Conservation (phyloP, 2,113 vertebrate species). For the Anarhynchus alexandrinus region DNA sequence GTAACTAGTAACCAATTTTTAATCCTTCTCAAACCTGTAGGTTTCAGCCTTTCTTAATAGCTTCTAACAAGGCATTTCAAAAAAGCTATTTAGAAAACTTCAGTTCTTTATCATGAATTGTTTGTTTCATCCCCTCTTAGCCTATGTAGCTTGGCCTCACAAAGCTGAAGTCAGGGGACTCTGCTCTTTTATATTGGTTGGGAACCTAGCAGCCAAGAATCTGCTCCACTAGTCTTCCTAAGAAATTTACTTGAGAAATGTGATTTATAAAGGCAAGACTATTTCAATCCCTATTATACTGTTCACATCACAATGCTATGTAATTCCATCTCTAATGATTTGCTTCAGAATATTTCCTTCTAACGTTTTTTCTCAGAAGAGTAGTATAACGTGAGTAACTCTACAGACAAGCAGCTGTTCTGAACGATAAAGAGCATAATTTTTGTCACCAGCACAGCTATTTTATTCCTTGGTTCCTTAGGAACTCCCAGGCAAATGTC, state of each 20-base stretch:
- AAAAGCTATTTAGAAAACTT: neutral
- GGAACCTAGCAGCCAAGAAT: neutral
- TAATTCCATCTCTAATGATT: neutral
- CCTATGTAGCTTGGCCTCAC: neutral
- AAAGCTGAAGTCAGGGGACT: neutral
- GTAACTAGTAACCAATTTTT: neutral
- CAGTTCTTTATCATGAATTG: neutral
- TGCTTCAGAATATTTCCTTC: neutral
- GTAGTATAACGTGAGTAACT: neutral
- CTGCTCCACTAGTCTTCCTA: neutral
- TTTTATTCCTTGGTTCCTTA: neutral
- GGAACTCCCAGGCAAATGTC: neutral
- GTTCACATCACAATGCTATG: neutral
- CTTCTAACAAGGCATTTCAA: neutral
- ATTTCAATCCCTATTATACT: neutral
- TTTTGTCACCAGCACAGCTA: neutral
- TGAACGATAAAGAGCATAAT: neutral
- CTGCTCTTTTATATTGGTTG: neutral
- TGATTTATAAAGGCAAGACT: neutral
- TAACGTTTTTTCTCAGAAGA: neutral
- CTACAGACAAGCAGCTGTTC: neutral
- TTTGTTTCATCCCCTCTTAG: neutral
- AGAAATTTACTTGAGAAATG: neutral
- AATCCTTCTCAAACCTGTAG: neutral
- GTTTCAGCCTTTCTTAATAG: neutral